These are phyloP conservation scores for Drosophila buzzatii DNA, from an alignment of 2,888 invertebrate genomes.

Conservation along the genomic window DNA sequence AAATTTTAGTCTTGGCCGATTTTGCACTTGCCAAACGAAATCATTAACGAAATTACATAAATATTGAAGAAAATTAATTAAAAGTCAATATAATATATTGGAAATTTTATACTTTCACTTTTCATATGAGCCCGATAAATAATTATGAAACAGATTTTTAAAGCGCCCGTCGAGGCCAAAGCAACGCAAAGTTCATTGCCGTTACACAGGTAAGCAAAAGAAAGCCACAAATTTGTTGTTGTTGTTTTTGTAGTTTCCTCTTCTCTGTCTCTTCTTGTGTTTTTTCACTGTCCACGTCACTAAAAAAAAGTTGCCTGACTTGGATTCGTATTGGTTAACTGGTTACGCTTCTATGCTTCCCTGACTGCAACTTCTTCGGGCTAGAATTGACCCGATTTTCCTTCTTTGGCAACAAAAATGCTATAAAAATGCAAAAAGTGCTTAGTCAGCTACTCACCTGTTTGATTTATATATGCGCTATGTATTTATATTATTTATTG, in stretches of 20 bases:
- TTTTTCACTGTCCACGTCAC: constrained; percentile 71
- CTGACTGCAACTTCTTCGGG: constrained; percentile 41
- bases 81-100: constrained; percentile 26
- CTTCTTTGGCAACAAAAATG: constrained; percentile 8
- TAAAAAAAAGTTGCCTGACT: constrained; percentile 54
- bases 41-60: constrained; percentile 16
- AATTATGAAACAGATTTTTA: constrained; percentile 62
- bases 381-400: constrained; percentile 67
- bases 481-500: constrained; percentile 29
- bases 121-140: constrained; percentile 25
- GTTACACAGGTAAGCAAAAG: constrained; percentile 54
- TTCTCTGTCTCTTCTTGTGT: constrained; percentile 25
- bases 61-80: neutral
- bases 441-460: constrained; percentile 67
- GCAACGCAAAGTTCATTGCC: constrained; percentile 68
- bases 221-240: constrained; percentile 52
- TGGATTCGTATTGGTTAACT: constrained; percentile 41
- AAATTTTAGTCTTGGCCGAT: constrained; percentile 15
- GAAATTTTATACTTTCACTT: constrained; percentile 64
- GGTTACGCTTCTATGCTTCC: constrained; percentile 68
- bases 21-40: constrained; percentile 20
- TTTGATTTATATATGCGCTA: constrained; percentile 19
- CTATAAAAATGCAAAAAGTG: constrained; percentile 17
- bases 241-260: constrained; percentile 18
- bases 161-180: constrained; percentile 16